phyloP scores from a whole-genome alignment of 2,797 vertebrate species.

The Carapus acus region DNA sequence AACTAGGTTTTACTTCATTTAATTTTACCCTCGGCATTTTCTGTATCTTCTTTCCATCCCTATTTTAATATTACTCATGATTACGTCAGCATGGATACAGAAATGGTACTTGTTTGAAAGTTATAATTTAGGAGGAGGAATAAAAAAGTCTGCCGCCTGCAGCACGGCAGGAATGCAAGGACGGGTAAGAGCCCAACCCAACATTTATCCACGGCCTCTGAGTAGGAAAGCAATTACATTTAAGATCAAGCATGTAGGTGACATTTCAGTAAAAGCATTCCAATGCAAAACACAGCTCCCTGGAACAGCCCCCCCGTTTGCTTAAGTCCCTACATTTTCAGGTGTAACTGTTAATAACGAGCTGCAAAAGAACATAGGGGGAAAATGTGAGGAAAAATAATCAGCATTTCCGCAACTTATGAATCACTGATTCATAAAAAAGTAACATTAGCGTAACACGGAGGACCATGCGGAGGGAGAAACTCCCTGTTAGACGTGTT shows the following conservation, averaged over 20 bases:
- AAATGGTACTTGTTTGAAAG: slow-evolving; percentile 45
- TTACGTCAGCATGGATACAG: slow-evolving; percentile 28
- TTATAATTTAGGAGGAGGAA: slow-evolving; percentile 39
- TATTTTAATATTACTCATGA: slow-evolving; percentile 34
- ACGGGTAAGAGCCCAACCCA: slow-evolving; percentile 40
- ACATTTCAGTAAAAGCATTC: slow-evolving; percentile 77
- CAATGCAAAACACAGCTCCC: slow-evolving; percentile 38
- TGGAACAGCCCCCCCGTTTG: slow-evolving; percentile 27
- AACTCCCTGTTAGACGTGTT: no score
- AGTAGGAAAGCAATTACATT: slow-evolving; percentile 64
- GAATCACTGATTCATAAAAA: no score
- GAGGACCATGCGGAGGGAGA: no score
- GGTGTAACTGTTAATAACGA: slow-evolving; percentile 3
- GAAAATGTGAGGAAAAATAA: no score
- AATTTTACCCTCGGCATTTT: no score
- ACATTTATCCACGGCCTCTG: slow-evolving; percentile 60
- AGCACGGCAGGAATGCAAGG: slow-evolving; percentile 53
- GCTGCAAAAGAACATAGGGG: no score
- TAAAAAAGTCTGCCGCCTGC: slow-evolving; percentile 39
- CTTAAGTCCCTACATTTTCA: not conserved
- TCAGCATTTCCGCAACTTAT: no score
- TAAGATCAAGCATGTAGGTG: slow-evolving; percentile 64
- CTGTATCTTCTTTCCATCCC: slow-evolving; percentile 33
- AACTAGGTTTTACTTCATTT: no score
- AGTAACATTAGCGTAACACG: no score